Percentiles rank a stretch among this genome's conserved stretches.
Evolutionary conservation across 64 coral and sea anemone genomes (phyloP).

Genomic region (Anthopleura sola): DNA sequence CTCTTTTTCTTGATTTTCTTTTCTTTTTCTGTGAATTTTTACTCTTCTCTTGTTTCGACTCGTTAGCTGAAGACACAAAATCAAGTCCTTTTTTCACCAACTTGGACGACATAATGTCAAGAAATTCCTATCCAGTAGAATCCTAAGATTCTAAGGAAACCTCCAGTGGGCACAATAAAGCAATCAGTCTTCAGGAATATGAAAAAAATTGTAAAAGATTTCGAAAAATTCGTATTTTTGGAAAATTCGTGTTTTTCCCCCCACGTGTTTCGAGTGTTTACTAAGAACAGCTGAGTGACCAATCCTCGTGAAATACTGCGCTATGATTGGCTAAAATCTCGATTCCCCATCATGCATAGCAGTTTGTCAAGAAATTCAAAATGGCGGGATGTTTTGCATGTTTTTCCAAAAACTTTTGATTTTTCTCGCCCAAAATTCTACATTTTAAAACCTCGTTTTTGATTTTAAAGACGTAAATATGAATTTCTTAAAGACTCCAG

Average conservation of each 20-base stretch:
- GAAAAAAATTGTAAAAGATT: not conserved
- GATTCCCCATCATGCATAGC: not conserved
- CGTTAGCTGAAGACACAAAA: constrained; percentile 31
- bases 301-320: not conserved
- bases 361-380: not conserved
- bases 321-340: constrained; percentile 24
- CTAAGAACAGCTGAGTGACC: constrained; percentile 5
- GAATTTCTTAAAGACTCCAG: constrained; percentile 90
- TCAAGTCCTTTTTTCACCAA: constrained; percentile 81
- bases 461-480: constrained; percentile 15
- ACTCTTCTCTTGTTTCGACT: not conserved
- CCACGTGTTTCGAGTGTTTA: not conserved
- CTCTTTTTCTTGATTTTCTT: not conserved
- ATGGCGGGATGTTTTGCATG: constrained; percentile 27
- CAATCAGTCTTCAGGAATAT: not conserved
- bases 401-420: not conserved
- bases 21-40: constrained; percentile 22
- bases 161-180: not conserved
- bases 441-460: not conserved
- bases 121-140: not conserved
- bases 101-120: constrained; percentile 68
- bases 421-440: not conserved
- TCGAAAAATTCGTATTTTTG: not conserved
- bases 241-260: not conserved
- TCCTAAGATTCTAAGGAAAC: not conserved